Percentiles rank a stretch among this genome's conserved stretches.
These are phyloP conservation scores for Myiozetetes cayanensis DNA, from an alignment of 2,113 vertebrate genomes.

Conservation along the genomic window DNA sequence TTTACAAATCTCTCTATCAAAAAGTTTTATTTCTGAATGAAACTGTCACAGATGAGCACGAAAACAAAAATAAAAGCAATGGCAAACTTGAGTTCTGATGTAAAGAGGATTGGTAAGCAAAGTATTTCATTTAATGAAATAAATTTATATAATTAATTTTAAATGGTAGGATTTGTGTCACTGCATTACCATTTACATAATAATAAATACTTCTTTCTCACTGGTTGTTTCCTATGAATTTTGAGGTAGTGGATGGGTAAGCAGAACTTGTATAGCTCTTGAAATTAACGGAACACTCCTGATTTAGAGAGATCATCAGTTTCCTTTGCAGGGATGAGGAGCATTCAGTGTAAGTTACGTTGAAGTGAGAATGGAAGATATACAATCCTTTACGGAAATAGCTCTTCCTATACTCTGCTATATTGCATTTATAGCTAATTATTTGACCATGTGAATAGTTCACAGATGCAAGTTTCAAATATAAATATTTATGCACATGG, in stretches of 20 bases:
- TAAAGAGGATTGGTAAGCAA: neutral
- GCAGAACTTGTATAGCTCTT: accelerated
- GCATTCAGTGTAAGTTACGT: neutral
- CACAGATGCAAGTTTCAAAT: neutral
- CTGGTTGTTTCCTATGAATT: neutral
- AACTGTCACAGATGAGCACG: neutral
- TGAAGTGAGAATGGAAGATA: neutral
- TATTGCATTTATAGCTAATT: neutral
- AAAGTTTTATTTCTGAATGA: neutral
- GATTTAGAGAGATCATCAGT: neutral
- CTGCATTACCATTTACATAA: neutral
- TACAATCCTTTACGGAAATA: neutral
- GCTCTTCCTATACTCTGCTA: neutral
- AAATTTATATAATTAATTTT: neutral
- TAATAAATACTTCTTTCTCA: neutral
- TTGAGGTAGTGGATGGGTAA: neutral
- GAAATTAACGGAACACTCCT: neutral
- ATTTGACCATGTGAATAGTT: neutral
- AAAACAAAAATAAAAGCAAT: neutral
- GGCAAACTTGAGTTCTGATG: neutral
- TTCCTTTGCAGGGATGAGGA: neutral
- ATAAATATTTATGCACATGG: neutral
- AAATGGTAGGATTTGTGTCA: neutral
- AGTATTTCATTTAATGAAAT: neutral
- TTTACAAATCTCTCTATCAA: neutral